phyloP scores from a whole-genome alignment of 2,797 vertebrate genomes.

The Liparis tanakae region DNA sequence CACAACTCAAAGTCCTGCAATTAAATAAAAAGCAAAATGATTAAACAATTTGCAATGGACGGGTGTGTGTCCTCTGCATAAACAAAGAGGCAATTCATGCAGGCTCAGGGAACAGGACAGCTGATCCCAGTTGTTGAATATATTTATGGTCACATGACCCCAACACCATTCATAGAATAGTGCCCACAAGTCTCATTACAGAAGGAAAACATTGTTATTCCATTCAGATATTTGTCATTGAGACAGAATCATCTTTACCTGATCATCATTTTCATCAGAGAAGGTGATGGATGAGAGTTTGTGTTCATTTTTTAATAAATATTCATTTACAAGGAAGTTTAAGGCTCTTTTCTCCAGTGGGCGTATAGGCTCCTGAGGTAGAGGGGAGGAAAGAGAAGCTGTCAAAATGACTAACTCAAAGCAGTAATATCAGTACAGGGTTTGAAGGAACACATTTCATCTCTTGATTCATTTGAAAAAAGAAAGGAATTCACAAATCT shows the following conservation, averaged over 20 bases:
- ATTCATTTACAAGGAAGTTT: constrained; percentile 99
- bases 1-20: constrained; percentile 97
- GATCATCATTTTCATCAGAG: constrained; percentile 99
- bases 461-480: constrained; percentile 20
- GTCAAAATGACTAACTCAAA: constrained; percentile 35
- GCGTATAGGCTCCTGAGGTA: constrained; percentile 92
- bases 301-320: constrained; percentile 98
- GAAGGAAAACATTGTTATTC: constrained; percentile 6
- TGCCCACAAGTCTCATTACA: not conserved
- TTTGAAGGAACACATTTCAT: constrained; percentile 23
- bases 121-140: constrained; percentile 30
- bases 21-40: not conserved
- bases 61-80: not conserved
- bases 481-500: constrained; percentile 14
- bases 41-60: not conserved
- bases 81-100: not conserved
- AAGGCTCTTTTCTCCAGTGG: constrained; percentile 99
- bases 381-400: constrained; percentile 42
- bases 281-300: constrained; percentile 99
- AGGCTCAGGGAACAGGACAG: constrained; percentile 14
- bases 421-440: not conserved
- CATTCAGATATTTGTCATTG: not conserved
- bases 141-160: constrained; percentile 42
- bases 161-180: not conserved
- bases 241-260: constrained; percentile 83